Base-by-base conservation (phyloP, 2,113 vertebrate genomes). In the Pterophyllum scalare region DNA sequence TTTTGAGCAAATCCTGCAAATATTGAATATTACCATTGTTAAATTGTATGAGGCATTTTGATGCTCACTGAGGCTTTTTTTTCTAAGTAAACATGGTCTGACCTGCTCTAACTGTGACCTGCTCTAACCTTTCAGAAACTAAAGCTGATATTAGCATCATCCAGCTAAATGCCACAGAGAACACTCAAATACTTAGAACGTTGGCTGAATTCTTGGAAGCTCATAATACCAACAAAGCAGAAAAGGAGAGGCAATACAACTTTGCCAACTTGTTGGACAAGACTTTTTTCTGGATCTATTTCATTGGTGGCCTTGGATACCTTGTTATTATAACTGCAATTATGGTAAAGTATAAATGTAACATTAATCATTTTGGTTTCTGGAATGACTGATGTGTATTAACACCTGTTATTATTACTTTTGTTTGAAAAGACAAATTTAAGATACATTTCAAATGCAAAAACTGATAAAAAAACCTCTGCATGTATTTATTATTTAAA, bases 261-360 rank as follows among this genome's bases (percentile, higher is more conserved):
- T 35, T 93, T 62, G 95, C 94, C 5, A n/a, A 88, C 38, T 82
- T 17, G 10, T 0, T 94, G 28, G 95, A 96, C 81, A 90, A 79
- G 75, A 59, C 67, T n/a, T 91, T 84, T 79, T 94, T 95, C 60
- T 89, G 85, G 74, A 1, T 92, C 17, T 95, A 95, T 81, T 62
- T 94, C 0, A 4, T 74, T 35, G 3, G 57, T 2, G 81, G 77
- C 40, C 7, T 31, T 0, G 1, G 59, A 2, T 96, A 96, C 28
- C 70, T 87, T 49, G 1, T 14, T 14, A 7, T 6, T 6, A 81
- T 94, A 75, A 24, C n/a, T 43, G 4, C 0, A 43, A 70, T 94
- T 13, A 86, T 91, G 61, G 7, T 17, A 7, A 3, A 22, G 0
- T 54, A 90, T 1, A 1, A 0, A 54, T 95, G 95, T 35, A 0